Percentiles rank a stretch among this genome's conserved stretches.
Evolutionary conservation across 30 jellyfish, hydroid and myxozoan genomes (phyloP).

Genomic region (Hydractinia echinata): DNA sequence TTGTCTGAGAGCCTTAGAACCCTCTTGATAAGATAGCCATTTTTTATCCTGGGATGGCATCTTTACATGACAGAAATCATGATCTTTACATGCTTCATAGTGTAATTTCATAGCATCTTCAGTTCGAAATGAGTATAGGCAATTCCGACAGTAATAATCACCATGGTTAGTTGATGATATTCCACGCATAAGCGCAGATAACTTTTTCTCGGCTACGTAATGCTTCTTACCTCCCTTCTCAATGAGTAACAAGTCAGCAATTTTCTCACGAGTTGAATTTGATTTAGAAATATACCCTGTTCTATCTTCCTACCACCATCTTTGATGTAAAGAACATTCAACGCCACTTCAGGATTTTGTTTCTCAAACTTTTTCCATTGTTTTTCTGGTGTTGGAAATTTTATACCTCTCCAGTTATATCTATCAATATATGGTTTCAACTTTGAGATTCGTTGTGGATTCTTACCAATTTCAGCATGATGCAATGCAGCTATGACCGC

Average conservation of each 20-base stretch:
- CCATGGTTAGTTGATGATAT: neutral
- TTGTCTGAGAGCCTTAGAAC: neutral
- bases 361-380: constrained; percentile 4
- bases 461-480: neutral
- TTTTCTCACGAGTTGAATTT: neutral
- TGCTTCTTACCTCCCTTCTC: neutral
- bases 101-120: neutral
- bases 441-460: neutral
- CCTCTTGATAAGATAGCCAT: neutral
- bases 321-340: neutral
- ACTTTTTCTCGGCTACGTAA: neutral
- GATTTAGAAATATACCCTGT: constrained; percentile 1
- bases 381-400: neutral
- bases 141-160: constrained; percentile 3
- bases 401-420: neutral
- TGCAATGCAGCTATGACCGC: neutral
- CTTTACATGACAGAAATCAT: neutral
- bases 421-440: neutral
- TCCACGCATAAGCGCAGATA: neutral
- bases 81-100: neutral
- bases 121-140: neutral
- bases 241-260: constrained; percentile 1
- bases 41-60: neutral
- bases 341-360: constrained; percentile 10
- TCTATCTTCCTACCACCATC: neutral